Evolutionary conservation across 2,888 invertebrate species (phyloP), one percentile per base, ranked within the genome.

Genomic region (Eueremaeus valkanovi): DNA sequence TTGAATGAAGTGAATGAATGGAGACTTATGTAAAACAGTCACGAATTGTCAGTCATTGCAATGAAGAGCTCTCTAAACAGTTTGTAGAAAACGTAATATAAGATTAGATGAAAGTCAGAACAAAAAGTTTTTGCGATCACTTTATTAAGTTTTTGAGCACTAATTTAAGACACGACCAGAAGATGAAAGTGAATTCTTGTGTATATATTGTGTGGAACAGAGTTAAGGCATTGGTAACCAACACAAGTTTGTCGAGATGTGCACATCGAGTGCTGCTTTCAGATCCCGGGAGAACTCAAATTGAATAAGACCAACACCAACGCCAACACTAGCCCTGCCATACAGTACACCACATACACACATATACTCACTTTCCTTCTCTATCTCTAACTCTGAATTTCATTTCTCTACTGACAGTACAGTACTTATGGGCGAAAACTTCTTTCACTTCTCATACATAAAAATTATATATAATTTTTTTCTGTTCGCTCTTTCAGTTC

Each of bases 191-290:
- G 45, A 6, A 55, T 55, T 55, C 27, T 55, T 55, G 55, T 49
- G 3, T 55, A n/a, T 55, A 24, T 55, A 21, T 24, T 55, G 55
- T 55, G 3, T 9, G 45, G 13, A 45, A 45, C 11, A 45, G 11
- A 11, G 11, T 13, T 13, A 16, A 18, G 45, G 2, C 11, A 55
- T 55, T 55, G 55, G 55, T 55, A 55, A 21, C 27, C 55, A 55
- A 24, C 55, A n/a, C 49, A 49, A 55, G 55, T 55, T 55, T 55
- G 55, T 55, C 55, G 55, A 55, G 21, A n/a, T 49, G 6, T 49
- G 18, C 5, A 13, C 11, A 55, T 9, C 55, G 24, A 55, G 55
- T 55, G 55, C 27, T 21, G 27, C 55, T 21, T 24, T 21, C 21
- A 21, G 21, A 55, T 55, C 55, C 55, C 55, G 55, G 2, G 55